Conservation (phyloP, 1,140 invertebrate genomes). For the Cecropterus lyciades region DNA sequence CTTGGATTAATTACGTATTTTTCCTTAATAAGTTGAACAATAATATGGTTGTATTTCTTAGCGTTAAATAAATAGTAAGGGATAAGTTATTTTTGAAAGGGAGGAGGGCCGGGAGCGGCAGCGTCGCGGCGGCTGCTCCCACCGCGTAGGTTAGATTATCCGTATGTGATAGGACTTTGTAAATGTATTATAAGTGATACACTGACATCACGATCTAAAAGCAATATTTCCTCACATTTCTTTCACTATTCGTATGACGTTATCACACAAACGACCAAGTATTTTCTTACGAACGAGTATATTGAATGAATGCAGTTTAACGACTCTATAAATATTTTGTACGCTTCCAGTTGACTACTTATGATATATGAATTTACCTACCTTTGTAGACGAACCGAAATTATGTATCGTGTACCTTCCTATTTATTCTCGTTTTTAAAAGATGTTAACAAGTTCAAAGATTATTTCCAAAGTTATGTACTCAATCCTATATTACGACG, state of each 20-base stretch:
- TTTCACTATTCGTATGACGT: conserved; percentile 42
- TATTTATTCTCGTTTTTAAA: conserved; percentile 23
- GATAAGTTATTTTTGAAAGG: background rate
- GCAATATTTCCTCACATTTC: conserved; percentile 54
- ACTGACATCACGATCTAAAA: conserved; percentile 48
- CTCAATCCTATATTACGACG: background rate
- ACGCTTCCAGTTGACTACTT: conserved; percentile 35
- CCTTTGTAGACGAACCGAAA: conserved; percentile 16
- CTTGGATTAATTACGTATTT: no score
- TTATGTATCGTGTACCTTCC: conserved; percentile 8
- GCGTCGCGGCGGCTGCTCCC: conserved; percentile 46
- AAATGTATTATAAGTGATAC: conserved; percentile 50
- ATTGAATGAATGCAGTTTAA: conserved; percentile 35
- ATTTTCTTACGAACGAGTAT: conserved; percentile 56
- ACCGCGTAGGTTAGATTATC: conserved; percentile 39
- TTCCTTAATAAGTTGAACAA: no score
- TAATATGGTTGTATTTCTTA: background rate
- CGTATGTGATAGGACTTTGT: conserved; percentile 43
- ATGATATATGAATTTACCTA: conserved; percentile 24
- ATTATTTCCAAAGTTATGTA: conserved; percentile 15
- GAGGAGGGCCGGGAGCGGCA: conserved; percentile 4
- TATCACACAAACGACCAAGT: conserved; percentile 61
- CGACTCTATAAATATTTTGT: conserved; percentile 39
- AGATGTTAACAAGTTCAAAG: conserved; percentile 7
- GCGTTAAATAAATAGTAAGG: background rate